phyloP scores from a whole-genome alignment of 2,888 invertebrate species.

The Cartodere bifasciata region DNA sequence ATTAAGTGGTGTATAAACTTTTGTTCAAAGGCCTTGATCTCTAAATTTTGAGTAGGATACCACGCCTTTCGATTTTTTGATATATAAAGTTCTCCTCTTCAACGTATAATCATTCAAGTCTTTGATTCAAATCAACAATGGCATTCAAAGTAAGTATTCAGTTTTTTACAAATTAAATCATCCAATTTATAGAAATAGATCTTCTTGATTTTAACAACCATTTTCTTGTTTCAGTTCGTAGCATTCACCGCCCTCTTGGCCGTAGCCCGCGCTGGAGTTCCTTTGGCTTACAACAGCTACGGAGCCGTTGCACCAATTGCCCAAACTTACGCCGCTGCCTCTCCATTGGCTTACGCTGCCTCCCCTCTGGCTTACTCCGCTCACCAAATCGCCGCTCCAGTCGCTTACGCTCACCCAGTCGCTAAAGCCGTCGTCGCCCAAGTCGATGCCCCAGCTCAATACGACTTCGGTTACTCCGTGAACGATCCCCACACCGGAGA shows the following conservation, averaged over 20 bases:
- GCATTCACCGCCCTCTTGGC: conserved; percentile 21
- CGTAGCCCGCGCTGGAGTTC: conserved; percentile 17
- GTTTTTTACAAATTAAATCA: too few relatives aligned
- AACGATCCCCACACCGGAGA: conserved; percentile 35
- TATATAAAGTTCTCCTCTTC: too few relatives aligned
- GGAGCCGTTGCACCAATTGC: conserved; percentile 17
- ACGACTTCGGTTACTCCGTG: conserved; percentile 23
- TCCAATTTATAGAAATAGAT: too few relatives aligned
- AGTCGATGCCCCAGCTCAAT: conserved; percentile 21
- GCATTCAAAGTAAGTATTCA: too few relatives aligned
- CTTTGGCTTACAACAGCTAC: conserved; percentile 6
- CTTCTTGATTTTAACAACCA: too few relatives aligned
- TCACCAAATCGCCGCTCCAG: conserved; percentile 13
- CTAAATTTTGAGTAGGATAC: too few relatives aligned
- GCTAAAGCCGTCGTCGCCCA: conserved; percentile 19
- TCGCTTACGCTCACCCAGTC: conserved; percentile 16
- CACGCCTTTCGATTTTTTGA: too few relatives aligned
- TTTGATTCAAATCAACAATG: too few relatives aligned
- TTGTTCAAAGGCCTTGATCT: too few relatives aligned
- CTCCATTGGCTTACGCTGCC: conserved; percentile 29
- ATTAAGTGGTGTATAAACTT: too few relatives aligned
- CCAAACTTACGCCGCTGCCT: conserved; percentile 16
- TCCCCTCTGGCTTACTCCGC: conserved; percentile 13
- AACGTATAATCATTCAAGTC: too few relatives aligned
- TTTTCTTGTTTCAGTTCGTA: conserved; percentile 20